Percentiles rank a stretch among this genome's conserved stretches.
These are phyloP conservation scores for Bedellia somnulentella DNA, from an alignment of 2,888 invertebrate genomes.

Conservation along the genomic window DNA sequence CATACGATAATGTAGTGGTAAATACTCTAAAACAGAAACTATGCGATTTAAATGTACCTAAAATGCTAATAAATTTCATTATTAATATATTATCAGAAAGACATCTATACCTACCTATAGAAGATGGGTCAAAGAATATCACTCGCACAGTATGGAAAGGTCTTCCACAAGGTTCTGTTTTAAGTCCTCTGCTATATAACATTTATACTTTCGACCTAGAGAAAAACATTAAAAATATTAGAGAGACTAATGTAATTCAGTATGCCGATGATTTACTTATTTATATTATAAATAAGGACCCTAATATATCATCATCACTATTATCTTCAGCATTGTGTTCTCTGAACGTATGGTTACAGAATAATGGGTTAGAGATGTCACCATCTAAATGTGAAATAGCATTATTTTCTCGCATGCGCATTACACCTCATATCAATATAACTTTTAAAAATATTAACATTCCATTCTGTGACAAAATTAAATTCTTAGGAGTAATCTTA, in stretches of 20 bases:
- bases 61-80: slow-evolving; percentile 10
- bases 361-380: slow-evolving; percentile 10
- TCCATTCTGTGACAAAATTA: slow-evolving; percentile 2
- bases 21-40: slow-evolving; percentile 12
- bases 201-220: slow-evolving; percentile 12
- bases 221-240: slow-evolving; percentile 1
- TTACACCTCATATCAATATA: slow-evolving; percentile 5
- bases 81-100: slow-evolving; percentile 8
- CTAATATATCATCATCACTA: too few species aligned
- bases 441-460: neutral
- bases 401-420: slow-evolving; percentile 8
- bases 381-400: slow-evolving; percentile 9
- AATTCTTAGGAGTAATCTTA: slow-evolving; percentile 11
- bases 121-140: neutral
- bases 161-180: slow-evolving; percentile 13
- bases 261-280: slow-evolving; percentile 14
- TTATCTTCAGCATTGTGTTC: slow-evolving; percentile 6
- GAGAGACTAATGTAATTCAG: slow-evolving; percentile 12
- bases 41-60: slow-evolving; percentile 12
- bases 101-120: neutral
- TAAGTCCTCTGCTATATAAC: slow-evolving; percentile 12
- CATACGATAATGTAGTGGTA: slow-evolving; percentile 14
- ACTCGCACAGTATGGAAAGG: slow-evolving; percentile 13
- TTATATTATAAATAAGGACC: too few species aligned
- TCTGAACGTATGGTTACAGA: slow-evolving; percentile 2